phyloP scores from a whole-genome alignment of 2,888 invertebrate genomes.

The Stictocephala bisonia region DNA sequence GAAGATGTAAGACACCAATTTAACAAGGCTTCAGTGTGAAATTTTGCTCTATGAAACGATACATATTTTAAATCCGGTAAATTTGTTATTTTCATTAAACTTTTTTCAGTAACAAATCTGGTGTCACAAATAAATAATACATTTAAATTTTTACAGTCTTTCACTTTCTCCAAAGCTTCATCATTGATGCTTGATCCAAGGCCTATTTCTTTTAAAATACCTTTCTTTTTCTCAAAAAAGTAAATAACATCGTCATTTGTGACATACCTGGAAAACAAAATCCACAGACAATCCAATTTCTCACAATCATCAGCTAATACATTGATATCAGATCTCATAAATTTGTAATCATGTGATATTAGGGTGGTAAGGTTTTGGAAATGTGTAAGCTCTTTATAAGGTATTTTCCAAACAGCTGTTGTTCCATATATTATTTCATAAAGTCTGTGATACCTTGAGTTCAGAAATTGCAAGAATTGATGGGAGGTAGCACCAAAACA shows the following conservation, averaged over 20 bases:
- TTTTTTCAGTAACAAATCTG: background rate
- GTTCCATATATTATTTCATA: slow-evolving; percentile 8
- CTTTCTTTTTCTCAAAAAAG: slow-evolving; percentile 24
- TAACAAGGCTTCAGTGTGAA: background rate
- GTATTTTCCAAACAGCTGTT: background rate
- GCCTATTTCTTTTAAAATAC: slow-evolving; percentile 16
- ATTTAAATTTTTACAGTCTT: slow-evolving; percentile 4
- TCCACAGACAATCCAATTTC: slow-evolving; percentile 1
- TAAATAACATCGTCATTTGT: slow-evolving; percentile 12
- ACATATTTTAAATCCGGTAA: background rate
- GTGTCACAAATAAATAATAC: slow-evolving; percentile 14
- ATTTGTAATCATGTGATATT: slow-evolving; percentile 19
- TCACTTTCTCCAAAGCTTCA: background rate
- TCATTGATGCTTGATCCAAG: background rate
- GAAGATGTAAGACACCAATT: background rate
- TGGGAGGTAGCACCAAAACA: slow-evolving; percentile 18
- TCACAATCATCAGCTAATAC: slow-evolving; percentile 4
- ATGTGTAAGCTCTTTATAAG: slow-evolving; percentile 10
- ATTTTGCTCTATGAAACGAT: slow-evolving; percentile 3
- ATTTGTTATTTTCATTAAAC: background rate
- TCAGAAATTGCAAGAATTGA: background rate
- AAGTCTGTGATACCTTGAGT: background rate
- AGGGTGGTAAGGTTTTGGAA: background rate
- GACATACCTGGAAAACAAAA: background rate
- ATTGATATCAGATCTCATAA: background rate